Conservation (phyloP, 1,140 invertebrate genomes). For the Aphelenchoides avenae region DNA sequence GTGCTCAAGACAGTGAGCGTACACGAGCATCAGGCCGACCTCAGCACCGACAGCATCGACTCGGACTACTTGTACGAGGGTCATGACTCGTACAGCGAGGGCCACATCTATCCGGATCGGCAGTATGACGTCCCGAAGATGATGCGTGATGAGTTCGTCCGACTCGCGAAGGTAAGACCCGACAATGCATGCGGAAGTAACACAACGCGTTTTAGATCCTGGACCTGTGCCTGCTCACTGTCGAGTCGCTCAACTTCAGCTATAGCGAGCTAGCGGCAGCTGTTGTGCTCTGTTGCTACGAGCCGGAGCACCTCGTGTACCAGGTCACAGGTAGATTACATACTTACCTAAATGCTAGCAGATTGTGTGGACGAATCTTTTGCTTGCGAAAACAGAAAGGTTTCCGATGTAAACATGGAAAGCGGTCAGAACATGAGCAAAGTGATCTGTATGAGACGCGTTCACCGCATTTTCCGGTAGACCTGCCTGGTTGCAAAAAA, state of each 20-base stretch:
- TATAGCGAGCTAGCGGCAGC: slow-evolving; percentile 48
- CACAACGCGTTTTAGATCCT: slow-evolving; percentile 25
- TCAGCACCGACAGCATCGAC: no score
- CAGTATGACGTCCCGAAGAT: slow-evolving; percentile 35
- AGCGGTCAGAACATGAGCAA: no score
- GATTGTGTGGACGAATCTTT: no score
- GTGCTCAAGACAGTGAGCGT: no score
- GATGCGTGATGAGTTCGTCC: slow-evolving; percentile 40
- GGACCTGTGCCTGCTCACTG: slow-evolving; percentile 35
- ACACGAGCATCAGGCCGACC: no score
- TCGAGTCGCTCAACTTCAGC: slow-evolving; percentile 24
- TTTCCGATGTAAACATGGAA: no score
- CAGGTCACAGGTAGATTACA: slow-evolving; percentile 35
- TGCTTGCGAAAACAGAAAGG: no score
- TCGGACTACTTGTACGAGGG: slow-evolving; percentile 8
- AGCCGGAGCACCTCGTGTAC: slow-evolving; percentile 35
- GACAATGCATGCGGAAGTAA: slow-evolving; percentile 11
- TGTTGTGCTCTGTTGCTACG: slow-evolving; percentile 40
- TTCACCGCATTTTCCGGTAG: no score
- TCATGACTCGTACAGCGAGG: slow-evolving; percentile 14
- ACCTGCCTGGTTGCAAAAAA: no score
- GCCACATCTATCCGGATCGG: slow-evolving; percentile 31
- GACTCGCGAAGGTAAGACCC: slow-evolving; percentile 19
- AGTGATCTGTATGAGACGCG: no score
- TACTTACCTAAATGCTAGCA: slow-evolving; percentile 17